Evolutionary conservation across 2,113 vertebrate species (phyloP).

Genomic region (Actenoides lindsayi): DNA sequence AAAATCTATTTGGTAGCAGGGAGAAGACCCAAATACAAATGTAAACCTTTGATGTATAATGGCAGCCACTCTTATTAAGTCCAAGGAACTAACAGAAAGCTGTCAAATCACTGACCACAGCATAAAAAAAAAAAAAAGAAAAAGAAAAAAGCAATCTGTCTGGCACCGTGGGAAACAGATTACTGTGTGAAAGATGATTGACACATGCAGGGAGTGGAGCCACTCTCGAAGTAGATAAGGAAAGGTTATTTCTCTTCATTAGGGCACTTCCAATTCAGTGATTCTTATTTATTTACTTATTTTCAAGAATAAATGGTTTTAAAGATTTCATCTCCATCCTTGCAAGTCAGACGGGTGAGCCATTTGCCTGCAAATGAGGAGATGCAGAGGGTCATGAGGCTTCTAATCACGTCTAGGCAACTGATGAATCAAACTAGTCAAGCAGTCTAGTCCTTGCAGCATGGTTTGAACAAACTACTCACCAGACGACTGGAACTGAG

Average conservation of each 20-base stretch:
- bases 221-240: background rate
- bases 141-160: background rate
- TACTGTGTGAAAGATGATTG: background rate
- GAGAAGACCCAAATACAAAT: background rate
- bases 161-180: background rate
- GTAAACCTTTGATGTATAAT: background rate
- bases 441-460: background rate
- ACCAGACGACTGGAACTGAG: conserved; percentile 61
- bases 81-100: background rate
- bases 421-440: background rate
- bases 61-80: background rate
- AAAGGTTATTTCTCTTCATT: background rate
- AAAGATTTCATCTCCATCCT: background rate
- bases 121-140: background rate
- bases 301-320: background rate
- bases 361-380: background rate
- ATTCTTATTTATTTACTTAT: background rate
- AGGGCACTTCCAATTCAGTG: background rate
- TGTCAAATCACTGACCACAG: background rate
- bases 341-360: background rate
- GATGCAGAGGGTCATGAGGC: background rate
- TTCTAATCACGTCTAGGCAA: background rate
- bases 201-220: background rate
- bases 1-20: background rate
- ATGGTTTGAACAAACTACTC: background rate